phyloP scores from a whole-genome alignment of 2,888 invertebrate species.

The Melikaiella ostensackeni region DNA sequence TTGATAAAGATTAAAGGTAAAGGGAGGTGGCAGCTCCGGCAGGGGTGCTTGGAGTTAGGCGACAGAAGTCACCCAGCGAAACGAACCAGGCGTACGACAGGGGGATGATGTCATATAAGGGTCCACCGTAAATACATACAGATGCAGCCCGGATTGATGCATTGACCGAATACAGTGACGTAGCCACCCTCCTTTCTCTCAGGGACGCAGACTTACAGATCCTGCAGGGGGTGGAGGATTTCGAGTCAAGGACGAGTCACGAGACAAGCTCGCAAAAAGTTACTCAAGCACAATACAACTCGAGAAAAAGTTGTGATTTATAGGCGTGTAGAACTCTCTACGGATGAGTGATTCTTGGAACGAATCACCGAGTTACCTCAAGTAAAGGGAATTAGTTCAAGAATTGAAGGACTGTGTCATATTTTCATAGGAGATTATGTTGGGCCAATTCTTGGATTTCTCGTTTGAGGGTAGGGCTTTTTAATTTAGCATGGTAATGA shows the following conservation, averaged over 20 bases:
- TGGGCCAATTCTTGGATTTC: background rate
- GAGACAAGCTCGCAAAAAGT: slow-evolving; percentile 9
- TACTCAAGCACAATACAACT: background rate
- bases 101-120: slow-evolving; percentile 74
- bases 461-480: slow-evolving; percentile 1
- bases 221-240: slow-evolving; percentile 18
- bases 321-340: slow-evolving; percentile 13
- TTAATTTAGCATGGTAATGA: slow-evolving; percentile 17
- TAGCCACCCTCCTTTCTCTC: slow-evolving; percentile 34
- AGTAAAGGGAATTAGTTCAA: background rate
- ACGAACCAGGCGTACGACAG: slow-evolving; percentile 64
- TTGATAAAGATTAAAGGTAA: slow-evolving; percentile 77
- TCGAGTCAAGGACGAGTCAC: slow-evolving; percentile 27
- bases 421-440: background rate
- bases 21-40: slow-evolving; percentile 56
- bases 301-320: slow-evolving; percentile 26
- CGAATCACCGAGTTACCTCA: background rate
- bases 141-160: slow-evolving; percentile 68
- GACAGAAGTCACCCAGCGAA: slow-evolving; percentile 77
- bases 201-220: background rate
- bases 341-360: slow-evolving; percentile 21
- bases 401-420: background rate
- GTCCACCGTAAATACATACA: slow-evolving; percentile 68
- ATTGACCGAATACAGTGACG: slow-evolving; percentile 56
- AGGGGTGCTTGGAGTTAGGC: slow-evolving; percentile 68